Base-by-base conservation (phyloP, 2,888 invertebrate genomes). In the Galerucella calmariensis region DNA sequence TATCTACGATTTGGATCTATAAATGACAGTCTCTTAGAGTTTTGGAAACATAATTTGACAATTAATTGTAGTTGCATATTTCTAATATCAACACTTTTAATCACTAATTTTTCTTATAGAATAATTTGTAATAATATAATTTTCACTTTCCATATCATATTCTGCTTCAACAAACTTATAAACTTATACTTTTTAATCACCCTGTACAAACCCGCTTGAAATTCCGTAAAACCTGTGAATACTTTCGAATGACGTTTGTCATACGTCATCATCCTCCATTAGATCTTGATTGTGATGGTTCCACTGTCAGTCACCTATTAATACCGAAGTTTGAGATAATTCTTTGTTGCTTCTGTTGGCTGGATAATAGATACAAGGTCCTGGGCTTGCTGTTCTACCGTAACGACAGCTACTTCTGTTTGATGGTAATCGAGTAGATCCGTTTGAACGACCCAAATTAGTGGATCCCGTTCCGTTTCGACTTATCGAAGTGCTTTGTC, bases 321-420 rank as follows among this genome's bases (percentile, higher is more conserved):
- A 51, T 56, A 71, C 70, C 35, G 74, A 68, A 20, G 84, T 84
- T 76, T 87, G 86, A 8, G 85, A 85, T 4, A 84, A 84, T 70
- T 83, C 86, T 70, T 85, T 85, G 75, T 74, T 81, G 59, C 76
- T 76, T 75, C 88, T 88, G 51, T 85, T 84, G 0, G 88, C 88
- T 0, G 90, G 90, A 83, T 90, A 90, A 83, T 90, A 90, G n/a
- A 90, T 89, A 79, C 90, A 90, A 0, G 90, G 89, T 0, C 89
- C 88, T 0, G 89, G 89, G 78, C 88, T 88, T 0, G 87, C 85
- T 3, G 87, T 85, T 62, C 75, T 51, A 66, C 73, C 59, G 12
- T 72, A 72, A 24, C 74, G 76, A 10, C 72, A 66, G 41, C 78
- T 75, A 12, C 35, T 48, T 67, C 77, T 65, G 59, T 46, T 67